A percentile compares a stretch with the other conserved stretches of the same genome.
Conservation (phyloP, 1,140 invertebrate species). For the Paralvinella palmiformis region DNA sequence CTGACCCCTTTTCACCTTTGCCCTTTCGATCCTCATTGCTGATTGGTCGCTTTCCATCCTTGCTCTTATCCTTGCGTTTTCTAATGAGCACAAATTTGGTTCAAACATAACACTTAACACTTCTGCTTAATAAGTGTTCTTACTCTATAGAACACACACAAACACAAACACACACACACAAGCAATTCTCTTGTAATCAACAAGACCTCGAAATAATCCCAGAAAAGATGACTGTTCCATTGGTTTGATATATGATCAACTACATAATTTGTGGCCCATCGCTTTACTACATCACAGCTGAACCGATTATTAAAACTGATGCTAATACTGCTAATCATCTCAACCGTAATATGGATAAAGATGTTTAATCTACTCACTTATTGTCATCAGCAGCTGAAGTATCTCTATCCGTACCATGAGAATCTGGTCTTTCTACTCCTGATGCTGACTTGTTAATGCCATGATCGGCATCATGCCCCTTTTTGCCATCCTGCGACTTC, state of each 20-base stretch:
- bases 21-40: constrained; percentile 26
- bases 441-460: constrained; percentile 19
- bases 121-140: not conserved
- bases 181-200: too few species aligned
- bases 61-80: constrained; percentile 25
- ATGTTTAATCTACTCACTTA: constrained; percentile 34
- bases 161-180: not conserved
- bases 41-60: constrained; percentile 20
- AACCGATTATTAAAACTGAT: too few species aligned
- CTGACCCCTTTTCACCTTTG: not conserved
- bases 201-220: too few species aligned
- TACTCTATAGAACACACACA: not conserved
- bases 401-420: constrained; percentile 43
- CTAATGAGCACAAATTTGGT: constrained; percentile 13
- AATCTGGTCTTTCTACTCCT: constrained; percentile 40
- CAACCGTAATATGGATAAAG: not conserved
- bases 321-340: not conserved
- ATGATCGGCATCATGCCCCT: constrained; percentile 32
- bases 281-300: too few species aligned
- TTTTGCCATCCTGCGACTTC: constrained; percentile 24
- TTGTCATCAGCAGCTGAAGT: constrained; percentile 30
- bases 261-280: too few species aligned
- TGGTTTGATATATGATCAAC: too few species aligned
- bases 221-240: too few species aligned
- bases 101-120: not conserved